phyloP scores from a whole-genome alignment of 2,888 invertebrate species.

The Acleris literana region DNA sequence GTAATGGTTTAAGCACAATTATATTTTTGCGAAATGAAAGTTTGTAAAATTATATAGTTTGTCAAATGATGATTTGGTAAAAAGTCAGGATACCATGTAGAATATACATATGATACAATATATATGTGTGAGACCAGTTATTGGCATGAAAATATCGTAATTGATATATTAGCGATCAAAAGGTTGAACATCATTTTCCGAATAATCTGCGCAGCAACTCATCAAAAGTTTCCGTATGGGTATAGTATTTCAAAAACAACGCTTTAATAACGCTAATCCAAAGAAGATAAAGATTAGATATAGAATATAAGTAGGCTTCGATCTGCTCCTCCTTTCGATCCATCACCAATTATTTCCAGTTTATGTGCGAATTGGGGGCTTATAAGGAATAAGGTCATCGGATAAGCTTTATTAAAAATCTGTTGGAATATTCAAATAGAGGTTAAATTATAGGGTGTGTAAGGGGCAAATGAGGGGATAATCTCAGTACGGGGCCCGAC shows the following conservation, averaged over 20 bases:
- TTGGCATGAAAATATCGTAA: too few relatives aligned
- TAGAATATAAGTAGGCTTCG: not conserved
- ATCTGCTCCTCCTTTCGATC: not conserved
- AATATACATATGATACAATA: too few relatives aligned
- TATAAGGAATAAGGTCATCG: constrained; percentile 2
- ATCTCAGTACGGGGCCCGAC: constrained; percentile 50
- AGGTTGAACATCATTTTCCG: too few relatives aligned
- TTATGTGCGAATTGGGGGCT: not conserved
- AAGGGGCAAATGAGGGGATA: constrained; percentile 52
- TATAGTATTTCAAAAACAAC: not conserved
- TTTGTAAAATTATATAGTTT: too few relatives aligned
- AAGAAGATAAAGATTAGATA: not conserved
- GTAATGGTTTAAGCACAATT: too few relatives aligned
- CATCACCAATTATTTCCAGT: constrained; percentile 9
- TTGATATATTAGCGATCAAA: too few relatives aligned
- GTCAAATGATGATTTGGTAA: too few relatives aligned
- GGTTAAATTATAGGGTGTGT: constrained; percentile 20
- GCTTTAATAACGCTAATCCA: not conserved
- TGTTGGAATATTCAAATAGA: constrained; percentile 23
- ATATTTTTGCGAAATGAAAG: too few relatives aligned
- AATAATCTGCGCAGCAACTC: too few relatives aligned
- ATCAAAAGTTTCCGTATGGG: too few relatives aligned
- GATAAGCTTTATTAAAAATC: constrained; percentile 21
- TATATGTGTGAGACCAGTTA: too few relatives aligned
- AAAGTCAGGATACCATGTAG: too few relatives aligned